Evolutionary conservation across 2,113 vertebrate genomes (phyloP).

Genomic region (Triplophysa rosa): DNA sequence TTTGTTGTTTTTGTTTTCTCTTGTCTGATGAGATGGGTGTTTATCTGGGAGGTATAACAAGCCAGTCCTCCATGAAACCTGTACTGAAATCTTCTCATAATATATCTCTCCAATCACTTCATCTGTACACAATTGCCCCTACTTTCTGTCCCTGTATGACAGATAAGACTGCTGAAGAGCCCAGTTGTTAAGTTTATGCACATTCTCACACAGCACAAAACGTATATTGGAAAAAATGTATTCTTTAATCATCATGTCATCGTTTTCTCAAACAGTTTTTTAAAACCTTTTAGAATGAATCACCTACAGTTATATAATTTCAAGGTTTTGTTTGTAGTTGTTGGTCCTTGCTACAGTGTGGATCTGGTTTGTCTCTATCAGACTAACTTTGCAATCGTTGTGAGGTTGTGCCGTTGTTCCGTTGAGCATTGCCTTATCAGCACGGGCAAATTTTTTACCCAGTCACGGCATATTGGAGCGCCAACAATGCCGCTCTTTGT

Average conservation of each 20-base stretch:
- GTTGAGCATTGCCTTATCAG: conserved; percentile 71
- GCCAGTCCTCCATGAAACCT: conserved; percentile 43
- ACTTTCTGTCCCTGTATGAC: conserved; percentile 62
- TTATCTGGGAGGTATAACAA: conserved; percentile 74
- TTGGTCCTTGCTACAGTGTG: background rate
- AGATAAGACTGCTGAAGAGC: conserved; percentile 60
- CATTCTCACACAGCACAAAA: conserved; percentile 24
- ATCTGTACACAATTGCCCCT: conserved; percentile 71
- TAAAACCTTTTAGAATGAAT: background rate
- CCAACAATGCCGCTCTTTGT: conserved; percentile 74
- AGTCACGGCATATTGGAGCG: conserved; percentile 77
- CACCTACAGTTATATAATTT: background rate
- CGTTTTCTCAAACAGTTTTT: background rate
- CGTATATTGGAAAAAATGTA: background rate
- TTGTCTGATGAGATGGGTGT: conserved; percentile 62
- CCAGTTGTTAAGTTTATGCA: background rate
- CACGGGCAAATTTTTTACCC: conserved; percentile 67
- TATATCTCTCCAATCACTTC: conserved; percentile 60
- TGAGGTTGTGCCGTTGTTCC: conserved; percentile 58
- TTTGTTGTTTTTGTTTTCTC: conserved; percentile 67
- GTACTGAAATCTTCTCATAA: conserved; percentile 57
- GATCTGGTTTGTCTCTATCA: conserved; percentile 43
- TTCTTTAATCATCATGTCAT: background rate
- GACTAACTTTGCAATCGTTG: conserved; percentile 46
- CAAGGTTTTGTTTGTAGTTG: background rate